Evolutionary conservation across 2,113 vertebrate genomes (phyloP), one percentile per base, ranked within the genome.

Genomic region (Dolichallabes microphthalmus): DNA sequence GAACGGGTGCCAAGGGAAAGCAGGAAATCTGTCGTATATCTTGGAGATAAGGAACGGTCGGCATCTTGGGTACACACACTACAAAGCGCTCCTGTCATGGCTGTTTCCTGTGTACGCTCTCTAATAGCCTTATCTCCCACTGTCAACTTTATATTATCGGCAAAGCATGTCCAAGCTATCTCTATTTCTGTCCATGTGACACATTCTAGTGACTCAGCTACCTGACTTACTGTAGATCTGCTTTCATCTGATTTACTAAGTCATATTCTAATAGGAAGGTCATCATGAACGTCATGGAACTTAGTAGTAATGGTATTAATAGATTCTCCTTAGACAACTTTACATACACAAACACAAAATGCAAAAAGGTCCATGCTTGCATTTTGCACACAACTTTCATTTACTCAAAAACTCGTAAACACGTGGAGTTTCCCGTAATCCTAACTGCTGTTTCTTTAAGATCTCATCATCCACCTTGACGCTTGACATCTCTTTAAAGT

Each of bases 11-110:
- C 88, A 90, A 85, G 82, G n/a, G 80, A 90, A 83, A 63, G 90
- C 88, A 87, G 91, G 88, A 91, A 90, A 87, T 86, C 89, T 82
- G 78, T 86, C 82, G 80, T 89, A 87, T 88, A 86, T 88, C 85
- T 87, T 75, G 58, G 75, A 83, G 91, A 90, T 91, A 90, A 90
- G 87, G 55, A 82, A 60, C n/a, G 50, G 79, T 80, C 63, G 63
- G 88, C 57, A 83, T 85, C 79, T 81, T 86, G 55, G 73, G 88
- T 86, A 89, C 84, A 86, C 89, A 86, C 27, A 88, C 89, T 89
- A 89, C 90, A 91, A 90, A 90, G 90, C 75, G 30, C 86, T 78
- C 86, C 82, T 88, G 88, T 80, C 82, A 87, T 27, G 85, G 25
- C 86, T 77, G 82, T 88, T 90, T 90, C 91, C 90, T 90, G 87